phyloP scores from a whole-genome alignment of 2,797 vertebrate genomes.

The Silurus lanzhouensis region DNA sequence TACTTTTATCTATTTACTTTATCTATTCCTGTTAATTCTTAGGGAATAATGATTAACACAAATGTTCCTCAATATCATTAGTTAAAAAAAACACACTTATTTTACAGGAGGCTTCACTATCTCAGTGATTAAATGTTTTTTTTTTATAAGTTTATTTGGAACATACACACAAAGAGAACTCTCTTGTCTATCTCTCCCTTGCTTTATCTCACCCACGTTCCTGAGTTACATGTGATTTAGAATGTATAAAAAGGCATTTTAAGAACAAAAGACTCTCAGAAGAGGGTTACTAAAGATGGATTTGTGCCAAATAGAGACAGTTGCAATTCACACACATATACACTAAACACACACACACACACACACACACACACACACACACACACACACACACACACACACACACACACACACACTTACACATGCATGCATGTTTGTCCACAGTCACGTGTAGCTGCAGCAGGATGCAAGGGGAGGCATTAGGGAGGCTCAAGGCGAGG shows the following conservation, averaged over 20 bases:
- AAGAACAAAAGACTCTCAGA: slow-evolving; percentile 6
- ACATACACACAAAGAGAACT: neutral
- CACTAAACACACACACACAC: neutral
- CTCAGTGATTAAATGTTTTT: too few species aligned
- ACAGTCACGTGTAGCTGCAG: slow-evolving; percentile 32
- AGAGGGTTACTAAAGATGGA: neutral
- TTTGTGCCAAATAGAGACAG: slow-evolving; percentile 18
- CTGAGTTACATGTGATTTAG: slow-evolving; percentile 14
- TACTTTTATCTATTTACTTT: neutral
- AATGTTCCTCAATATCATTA: too few species aligned
- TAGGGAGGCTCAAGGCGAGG: slow-evolving; percentile 40
- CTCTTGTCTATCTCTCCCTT: neutral
- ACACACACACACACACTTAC: slow-evolving; percentile 5
- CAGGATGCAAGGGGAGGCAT: slow-evolving; percentile 34
- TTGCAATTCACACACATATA: neutral
- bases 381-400: slow-evolving; percentile 18
- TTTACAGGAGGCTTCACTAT: too few species aligned
- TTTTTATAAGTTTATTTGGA: too few species aligned
- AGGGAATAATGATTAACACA: neutral
- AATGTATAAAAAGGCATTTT: slow-evolving; percentile 22
- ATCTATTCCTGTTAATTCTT: neutral
- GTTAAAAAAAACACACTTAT: too few species aligned
- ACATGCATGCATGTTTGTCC: slow-evolving; percentile 17
- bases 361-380: neutral
- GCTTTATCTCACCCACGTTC: neutral